These are phyloP conservation scores for Julus scanicus DNA, from an alignment of 2,888 invertebrate species.

Conservation along the genomic window DNA sequence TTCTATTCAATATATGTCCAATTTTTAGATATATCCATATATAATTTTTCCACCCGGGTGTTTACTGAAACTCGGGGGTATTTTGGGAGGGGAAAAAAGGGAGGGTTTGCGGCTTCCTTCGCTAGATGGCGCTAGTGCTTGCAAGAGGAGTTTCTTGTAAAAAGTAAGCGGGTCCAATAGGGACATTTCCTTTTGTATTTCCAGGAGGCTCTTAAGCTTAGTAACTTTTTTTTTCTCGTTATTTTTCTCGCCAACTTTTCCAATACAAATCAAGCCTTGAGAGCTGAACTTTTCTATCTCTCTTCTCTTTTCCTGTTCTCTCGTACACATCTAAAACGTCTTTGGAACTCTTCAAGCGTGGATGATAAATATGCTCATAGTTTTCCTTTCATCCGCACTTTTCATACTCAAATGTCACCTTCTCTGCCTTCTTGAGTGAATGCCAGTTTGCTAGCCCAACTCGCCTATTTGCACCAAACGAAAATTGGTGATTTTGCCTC, in stretches of 20 bases:
- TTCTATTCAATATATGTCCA: no score
- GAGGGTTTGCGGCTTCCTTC: background rate
- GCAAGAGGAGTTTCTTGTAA: background rate
- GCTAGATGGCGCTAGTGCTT: background rate
- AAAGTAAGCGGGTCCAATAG: background rate
- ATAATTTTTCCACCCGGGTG: no score
- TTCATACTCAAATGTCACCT: conserved; percentile 50
- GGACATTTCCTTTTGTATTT: conserved; percentile 18
- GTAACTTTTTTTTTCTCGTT: background rate
- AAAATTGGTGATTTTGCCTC: conserved; percentile 47
- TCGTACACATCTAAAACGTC: conserved; percentile 58
- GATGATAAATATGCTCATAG: conserved; percentile 62
- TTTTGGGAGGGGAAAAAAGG: no score
- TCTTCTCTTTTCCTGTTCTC: conserved; percentile 57
- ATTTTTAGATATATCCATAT: no score
- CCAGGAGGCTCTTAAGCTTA: conserved; percentile 7
- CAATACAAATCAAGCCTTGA: conserved; percentile 7
- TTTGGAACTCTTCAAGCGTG: conserved; percentile 50
- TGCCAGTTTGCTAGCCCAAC: background rate
- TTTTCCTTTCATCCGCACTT: conserved; percentile 72
- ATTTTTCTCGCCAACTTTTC: conserved; percentile 10
- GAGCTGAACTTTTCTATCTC: conserved; percentile 52
- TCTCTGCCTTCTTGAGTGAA: conserved; percentile 48
- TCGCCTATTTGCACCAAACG: background rate
- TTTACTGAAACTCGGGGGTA: no score